Evolutionary conservation across 1,140 invertebrate genomes (phyloP), one percentile per base, ranked within the genome.

Genomic region (Heliconius hermathena): DNA sequence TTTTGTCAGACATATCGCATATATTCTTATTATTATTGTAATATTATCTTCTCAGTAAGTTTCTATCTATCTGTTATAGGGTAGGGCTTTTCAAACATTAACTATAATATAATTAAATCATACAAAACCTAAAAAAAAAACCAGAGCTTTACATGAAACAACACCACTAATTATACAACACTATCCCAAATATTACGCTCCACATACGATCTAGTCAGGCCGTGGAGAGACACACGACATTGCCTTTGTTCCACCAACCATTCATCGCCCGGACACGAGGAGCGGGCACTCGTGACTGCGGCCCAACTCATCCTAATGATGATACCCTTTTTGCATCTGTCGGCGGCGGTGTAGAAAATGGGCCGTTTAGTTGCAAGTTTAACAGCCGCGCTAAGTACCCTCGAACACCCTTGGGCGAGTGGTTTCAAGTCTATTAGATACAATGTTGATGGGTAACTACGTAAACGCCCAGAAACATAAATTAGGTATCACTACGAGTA

Each of bases 241-340:
- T 88, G 79, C 83, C 85, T 84, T 81, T 84, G 83, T 91, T 88
- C 86, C 87, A 87, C 76, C 85, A 85, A 88, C 41, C 85, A 83
- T 54, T 77, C 79, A 73, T 71, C 77, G 81, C 78, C 52, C 77
- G 76, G 60, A 81, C 52, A 60, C 79, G 66, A 38, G 76, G 66
- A 54, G 73, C 16, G 70, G 18, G 29, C 36, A 38, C 29, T 82
- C 76, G 82, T 82, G 78, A 82, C 57, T 79, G 11, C 20, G 74
- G 60, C 22, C 71, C 74, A 82, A 83, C 83, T 81, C 79, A 77
- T 26, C 77, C 72, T 85, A 84, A 84, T 82, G 78, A 84, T 80
- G 82, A 84, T 81, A 80, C 80, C 76, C 76, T 82, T 84, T 84
- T 80, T 84, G 82, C 76, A 79, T 82, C 73, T 77, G 77, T 83